A percentile compares a stretch with the other conserved stretches of the same genome.
These are phyloP conservation scores for Leptodactylus fallax DNA, from an alignment of 2,797 vertebrate species.

Conservation along the genomic window DNA sequence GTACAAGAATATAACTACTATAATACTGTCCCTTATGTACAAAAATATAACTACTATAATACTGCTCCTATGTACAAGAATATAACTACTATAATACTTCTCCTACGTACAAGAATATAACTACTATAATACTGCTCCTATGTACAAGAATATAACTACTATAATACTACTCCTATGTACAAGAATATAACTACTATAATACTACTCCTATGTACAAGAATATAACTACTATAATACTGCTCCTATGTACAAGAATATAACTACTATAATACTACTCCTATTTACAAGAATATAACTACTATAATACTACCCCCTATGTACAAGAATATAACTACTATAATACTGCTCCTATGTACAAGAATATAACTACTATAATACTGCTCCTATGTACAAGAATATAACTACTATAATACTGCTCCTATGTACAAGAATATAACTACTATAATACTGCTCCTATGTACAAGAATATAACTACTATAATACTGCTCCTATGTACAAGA, in stretches of 20 bases:
- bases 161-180: not conserved
- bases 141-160: not conserved
- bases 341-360: not conserved
- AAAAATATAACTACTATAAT: no score
- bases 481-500: slow-evolving; percentile 1
- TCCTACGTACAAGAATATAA: not conserved
- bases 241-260: not conserved
- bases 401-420: slow-evolving; percentile 1
- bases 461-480: slow-evolving; percentile 17
- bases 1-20: no score
- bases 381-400: not conserved
- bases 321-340: slow-evolving; percentile 7
- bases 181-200: not conserved
- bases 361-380: slow-evolving; percentile 1
- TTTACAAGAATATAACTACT: not conserved
- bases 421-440: slow-evolving; percentile 9
- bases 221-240: slow-evolving; percentile 11
- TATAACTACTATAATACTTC: slow-evolving; percentile 5
- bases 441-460: slow-evolving; percentile 13
- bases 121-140: not conserved
- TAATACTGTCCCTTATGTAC: no score
- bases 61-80: not conserved
- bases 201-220: not conserved
- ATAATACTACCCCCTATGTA: not conserved
- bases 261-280: not conserved